Evolutionary conservation across 2,888 invertebrate species (phyloP).

Genomic region (Drosophila hawaiiensis): DNA sequence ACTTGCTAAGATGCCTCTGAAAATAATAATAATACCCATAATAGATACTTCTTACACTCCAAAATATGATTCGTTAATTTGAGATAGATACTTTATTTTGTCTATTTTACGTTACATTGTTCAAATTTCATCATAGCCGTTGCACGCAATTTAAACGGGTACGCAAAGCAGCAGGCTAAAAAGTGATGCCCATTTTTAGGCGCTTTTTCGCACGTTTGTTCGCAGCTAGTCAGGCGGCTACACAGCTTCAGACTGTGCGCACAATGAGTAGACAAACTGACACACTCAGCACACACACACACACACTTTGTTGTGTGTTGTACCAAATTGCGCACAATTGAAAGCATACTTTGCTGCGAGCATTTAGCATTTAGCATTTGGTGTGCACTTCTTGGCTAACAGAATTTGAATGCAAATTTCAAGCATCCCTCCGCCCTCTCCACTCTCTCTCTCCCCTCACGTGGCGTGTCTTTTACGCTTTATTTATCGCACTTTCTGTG

Average conservation of each 20-base stretch:
- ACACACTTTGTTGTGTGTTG: constrained; percentile 57
- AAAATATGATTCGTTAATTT: background rate
- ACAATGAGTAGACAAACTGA: constrained; percentile 37
- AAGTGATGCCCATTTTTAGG: constrained; percentile 50
- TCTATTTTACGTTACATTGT: rapidly evolving
- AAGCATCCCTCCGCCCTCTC: background rate
- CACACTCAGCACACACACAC: constrained; percentile 33
- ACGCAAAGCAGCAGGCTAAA: background rate
- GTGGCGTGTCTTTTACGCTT: constrained; percentile 25
- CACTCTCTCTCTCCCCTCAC: background rate
- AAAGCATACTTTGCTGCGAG: constrained; percentile 75
- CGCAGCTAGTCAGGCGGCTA: constrained; percentile 67
- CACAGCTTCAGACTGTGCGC: constrained; percentile 10
- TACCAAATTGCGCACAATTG: constrained; percentile 81
- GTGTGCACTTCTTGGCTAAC: constrained; percentile 60
- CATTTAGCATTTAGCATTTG: constrained; percentile 75
- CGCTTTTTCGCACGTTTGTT: constrained; percentile 67
- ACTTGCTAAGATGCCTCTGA: background rate
- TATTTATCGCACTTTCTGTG: constrained; percentile 62
- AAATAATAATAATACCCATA: background rate
- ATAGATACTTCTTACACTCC: background rate
- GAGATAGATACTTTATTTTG: background rate
- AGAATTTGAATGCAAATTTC: constrained; percentile 50
- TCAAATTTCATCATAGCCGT: background rate
- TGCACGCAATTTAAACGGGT: background rate